phyloP scores from a whole-genome alignment of 23 tunicate species.

The Halocynthia aurantium region DNA sequence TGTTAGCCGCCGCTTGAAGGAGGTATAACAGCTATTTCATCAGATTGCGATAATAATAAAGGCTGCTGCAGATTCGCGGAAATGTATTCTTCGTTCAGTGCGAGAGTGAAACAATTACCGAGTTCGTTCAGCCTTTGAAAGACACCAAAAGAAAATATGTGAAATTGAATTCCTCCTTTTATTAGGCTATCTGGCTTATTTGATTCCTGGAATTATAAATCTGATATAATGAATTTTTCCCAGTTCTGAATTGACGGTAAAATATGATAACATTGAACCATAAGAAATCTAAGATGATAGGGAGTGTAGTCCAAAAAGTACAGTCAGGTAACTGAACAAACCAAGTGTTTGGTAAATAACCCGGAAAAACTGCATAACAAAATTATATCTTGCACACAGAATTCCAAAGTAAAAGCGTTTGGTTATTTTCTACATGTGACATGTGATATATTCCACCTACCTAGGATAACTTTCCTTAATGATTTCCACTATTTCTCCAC shows the following conservation, averaged over 20 bases:
- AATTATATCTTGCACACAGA: background rate
- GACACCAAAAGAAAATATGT: background rate
- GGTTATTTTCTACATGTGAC: background rate
- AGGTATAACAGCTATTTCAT: conserved; percentile 4
- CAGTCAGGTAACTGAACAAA: too few species aligned
- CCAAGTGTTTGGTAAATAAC: too few species aligned
- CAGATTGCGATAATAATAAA: background rate
- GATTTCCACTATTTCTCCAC: background rate
- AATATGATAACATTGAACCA: too few species aligned
- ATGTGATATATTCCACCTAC: background rate
- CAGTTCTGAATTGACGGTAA: too few species aligned
- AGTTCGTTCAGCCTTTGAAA: background rate
- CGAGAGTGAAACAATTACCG: conserved; percentile 2
- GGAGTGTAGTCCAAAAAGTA: too few species aligned
- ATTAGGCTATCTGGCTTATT: too few species aligned
- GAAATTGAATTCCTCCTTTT: too few species aligned
- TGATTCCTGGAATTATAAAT: too few species aligned
- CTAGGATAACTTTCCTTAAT: background rate
- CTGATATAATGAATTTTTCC: too few species aligned
- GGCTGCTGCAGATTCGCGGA: background rate
- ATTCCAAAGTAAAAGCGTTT: background rate
- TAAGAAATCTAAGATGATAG: too few species aligned
- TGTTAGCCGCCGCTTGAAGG: background rate
- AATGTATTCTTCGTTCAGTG: conserved; percentile 2
- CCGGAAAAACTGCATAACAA: background rate